These are phyloP conservation scores for Calidris pugnax DNA, from an alignment of 2,113 vertebrate genomes.

Conservation along the genomic window DNA sequence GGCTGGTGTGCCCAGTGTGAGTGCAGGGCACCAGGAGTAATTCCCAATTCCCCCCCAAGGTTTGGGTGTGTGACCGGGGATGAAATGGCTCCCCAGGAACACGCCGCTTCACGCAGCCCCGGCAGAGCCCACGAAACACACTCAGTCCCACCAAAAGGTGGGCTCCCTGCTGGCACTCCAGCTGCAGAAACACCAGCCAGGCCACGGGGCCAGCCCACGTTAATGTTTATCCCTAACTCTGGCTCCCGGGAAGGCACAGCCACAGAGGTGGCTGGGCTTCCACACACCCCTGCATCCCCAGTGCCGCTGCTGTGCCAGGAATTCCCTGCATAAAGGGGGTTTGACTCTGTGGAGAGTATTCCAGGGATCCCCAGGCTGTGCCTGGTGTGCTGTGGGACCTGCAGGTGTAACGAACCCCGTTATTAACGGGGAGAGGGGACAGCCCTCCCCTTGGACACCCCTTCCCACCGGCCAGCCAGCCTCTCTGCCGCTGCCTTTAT, in stretches of 20 bases:
- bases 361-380: neutral
- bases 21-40: rapidly evolving
- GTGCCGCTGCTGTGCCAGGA: rapidly evolving
- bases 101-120: rapidly evolving
- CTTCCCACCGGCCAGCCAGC: neutral
- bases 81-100: neutral
- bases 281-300: neutral
- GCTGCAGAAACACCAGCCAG: rapidly evolving
- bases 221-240: rapidly evolving
- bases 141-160: rapidly evolving
- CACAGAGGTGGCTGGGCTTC: rapidly evolving
- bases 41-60: neutral
- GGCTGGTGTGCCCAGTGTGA: rapidly evolving
- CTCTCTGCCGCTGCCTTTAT: neutral
- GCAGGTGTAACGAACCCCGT: rapidly evolving
- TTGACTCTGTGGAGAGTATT: neutral
- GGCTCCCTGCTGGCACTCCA: neutral
- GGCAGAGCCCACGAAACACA: neutral
- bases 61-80: rapidly evolving
- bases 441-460: neutral
- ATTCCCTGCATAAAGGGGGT: rapidly evolving
- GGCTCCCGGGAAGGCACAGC: rapidly evolving
- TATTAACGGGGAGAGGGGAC: rapidly evolving
- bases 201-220: neutral
- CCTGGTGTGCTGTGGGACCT: neutral